Evolutionary conservation across 2,113 vertebrate genomes (phyloP), one percentile per base, ranked within the genome.

Genomic region (Tragelaphus strepsiceros): DNA sequence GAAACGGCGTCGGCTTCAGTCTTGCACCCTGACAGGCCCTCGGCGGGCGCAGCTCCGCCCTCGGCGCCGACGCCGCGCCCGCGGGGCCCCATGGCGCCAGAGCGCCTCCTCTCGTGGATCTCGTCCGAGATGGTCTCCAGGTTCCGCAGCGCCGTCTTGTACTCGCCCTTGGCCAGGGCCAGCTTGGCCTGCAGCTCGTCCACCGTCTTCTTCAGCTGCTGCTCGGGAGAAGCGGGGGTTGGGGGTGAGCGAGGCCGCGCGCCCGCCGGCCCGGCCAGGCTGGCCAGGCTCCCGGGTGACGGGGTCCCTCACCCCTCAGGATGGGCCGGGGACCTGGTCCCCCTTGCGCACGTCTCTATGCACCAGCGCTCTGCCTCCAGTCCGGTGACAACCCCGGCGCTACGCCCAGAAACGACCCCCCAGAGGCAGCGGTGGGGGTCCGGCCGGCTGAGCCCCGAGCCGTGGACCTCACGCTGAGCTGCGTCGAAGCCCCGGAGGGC

Each of bases 71-170:
- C 99, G 0, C 99, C 99, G 0, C 99, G 98, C 6, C 99, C 99
- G n/a, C 99, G 99, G 0, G 99, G 99, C 5, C 99, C 99, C 97
- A 99, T 99, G 96, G 99, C 98, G 0, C 98, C 99, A 88, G 98
- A 99, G 2, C 99, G 98, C 46, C 99, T 99, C 21, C 99, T 99
- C 98, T 99, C 99, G 0, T 99, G 99, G 97, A 99, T 99, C 99
- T 99, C 99, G 6, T 99, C 99, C 0, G 99, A 99, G 98, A 99
- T 99, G 99, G 98, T 99, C 99, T 99, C 99, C 98, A 99, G 99
- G 97, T 99, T 99, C 98, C 99, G 99, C 98, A 99, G 98, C 7
- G 99, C 99, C 0, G 99, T 99, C 98, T 99, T 99, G 94, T 99
- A 99, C 85, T 99, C 99, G 0, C 99, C 99, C 84, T 99, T 99